Evolutionary conservation across 2,113 vertebrate species (phyloP).

Genomic region (Cinclus cinclus): DNA sequence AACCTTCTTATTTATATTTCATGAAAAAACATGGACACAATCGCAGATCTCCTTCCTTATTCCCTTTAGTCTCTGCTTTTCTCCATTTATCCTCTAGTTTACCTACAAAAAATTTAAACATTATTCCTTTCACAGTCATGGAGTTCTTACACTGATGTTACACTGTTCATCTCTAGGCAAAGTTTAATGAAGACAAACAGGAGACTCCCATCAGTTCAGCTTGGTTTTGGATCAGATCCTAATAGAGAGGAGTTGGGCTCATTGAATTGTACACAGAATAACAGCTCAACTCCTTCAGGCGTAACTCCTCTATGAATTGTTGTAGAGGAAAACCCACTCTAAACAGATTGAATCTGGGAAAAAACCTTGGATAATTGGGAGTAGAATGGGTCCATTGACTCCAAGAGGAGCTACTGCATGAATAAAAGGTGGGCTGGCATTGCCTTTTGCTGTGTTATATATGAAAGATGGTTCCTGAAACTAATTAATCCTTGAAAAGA

Average conservation of each 20-base stretch:
- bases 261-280: background rate
- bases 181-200: conserved; percentile 3
- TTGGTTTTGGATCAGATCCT: background rate
- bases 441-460: conserved; percentile 41
- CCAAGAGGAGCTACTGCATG: background rate
- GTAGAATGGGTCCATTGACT: background rate
- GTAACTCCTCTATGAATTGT: background rate
- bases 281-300: background rate
- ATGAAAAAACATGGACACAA: background rate
- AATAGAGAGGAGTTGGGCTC: background rate
- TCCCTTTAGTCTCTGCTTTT: background rate
- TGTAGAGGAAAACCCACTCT: background rate
- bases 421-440: conserved; percentile 13
- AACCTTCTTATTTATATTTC: background rate
- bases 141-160: background rate
- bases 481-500: conserved; percentile 78
- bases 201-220: background rate
- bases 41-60: background rate
- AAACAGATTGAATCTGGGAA: background rate
- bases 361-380: conserved; percentile 17
- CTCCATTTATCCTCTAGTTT: background rate
- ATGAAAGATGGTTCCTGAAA: conserved; percentile 67
- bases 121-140: background rate
- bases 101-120: background rate
- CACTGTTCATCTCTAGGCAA: background rate